phyloP scores from a whole-genome alignment of 2,113 vertebrate species.

The Lota lota region DNA sequence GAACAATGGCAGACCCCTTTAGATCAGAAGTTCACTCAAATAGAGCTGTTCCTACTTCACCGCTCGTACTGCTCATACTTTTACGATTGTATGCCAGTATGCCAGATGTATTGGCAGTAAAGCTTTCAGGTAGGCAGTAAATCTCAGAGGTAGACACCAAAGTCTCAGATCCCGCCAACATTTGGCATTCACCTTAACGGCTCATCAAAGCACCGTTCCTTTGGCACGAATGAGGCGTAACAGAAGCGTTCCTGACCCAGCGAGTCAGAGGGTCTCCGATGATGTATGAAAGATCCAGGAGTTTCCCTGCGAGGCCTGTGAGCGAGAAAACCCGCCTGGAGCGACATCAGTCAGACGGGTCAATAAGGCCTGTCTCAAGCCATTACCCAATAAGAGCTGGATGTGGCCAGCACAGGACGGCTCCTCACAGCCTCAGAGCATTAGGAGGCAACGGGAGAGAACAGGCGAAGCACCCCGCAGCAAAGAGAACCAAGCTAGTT shows the following conservation, averaged over 20 bases:
- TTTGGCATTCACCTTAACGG: conserved; percentile 42
- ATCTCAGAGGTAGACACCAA: conserved; percentile 2
- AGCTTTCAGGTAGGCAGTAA: background rate
- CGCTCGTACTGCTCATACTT: conserved; percentile 6
- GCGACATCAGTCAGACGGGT: conserved; percentile 57
- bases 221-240: conserved; percentile 51
- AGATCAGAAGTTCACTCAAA: background rate
- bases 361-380: conserved; percentile 61
- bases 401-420: conserved; percentile 44
- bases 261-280: conserved; percentile 34
- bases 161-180: conserved; percentile 44
- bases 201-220: conserved; percentile 51
- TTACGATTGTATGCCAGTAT: too few species aligned
- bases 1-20: background rate
- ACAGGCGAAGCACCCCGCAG: too few species aligned
- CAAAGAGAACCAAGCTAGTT: background rate
- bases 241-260: conserved; percentile 44
- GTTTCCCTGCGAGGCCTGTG: conserved; percentile 56
- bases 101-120: too few species aligned
- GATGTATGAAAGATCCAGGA: conserved; percentile 59
- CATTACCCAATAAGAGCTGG: conserved; percentile 66
- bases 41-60: background rate
- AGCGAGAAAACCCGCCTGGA: conserved; percentile 61
- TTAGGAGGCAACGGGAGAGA: too few species aligned
- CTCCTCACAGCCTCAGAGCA: conserved; percentile 32